Conservation (phyloP, 1,140 invertebrate genomes). For the Aphelenchoides avenae region DNA sequence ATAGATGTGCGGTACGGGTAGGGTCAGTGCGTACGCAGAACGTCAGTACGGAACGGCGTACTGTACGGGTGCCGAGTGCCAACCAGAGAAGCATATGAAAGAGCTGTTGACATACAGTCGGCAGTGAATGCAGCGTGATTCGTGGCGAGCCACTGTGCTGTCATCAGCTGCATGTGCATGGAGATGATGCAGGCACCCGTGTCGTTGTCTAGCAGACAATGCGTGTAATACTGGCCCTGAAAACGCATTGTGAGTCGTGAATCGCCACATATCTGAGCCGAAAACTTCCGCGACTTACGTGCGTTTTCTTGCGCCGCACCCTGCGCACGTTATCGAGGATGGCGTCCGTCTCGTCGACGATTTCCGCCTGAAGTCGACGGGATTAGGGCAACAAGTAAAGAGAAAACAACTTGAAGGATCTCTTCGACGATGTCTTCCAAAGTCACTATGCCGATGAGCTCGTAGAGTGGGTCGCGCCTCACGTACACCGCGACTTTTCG, state of each 20-base stretch:
- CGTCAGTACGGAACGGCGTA: too few species aligned
- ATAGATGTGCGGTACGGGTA: too few species aligned
- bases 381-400: slow-evolving; percentile 64
- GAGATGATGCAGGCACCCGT: slow-evolving; percentile 19
- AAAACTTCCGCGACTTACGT: background rate
- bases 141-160: slow-evolving; percentile 23
- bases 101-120: slow-evolving; percentile 12
- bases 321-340: slow-evolving; percentile 41
- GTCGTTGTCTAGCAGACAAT: slow-evolving; percentile 30
- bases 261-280: background rate
- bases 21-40: too few species aligned
- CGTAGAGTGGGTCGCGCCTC: slow-evolving; percentile 62
- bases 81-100: too few species aligned
- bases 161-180: slow-evolving; percentile 41
- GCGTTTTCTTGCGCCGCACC: slow-evolving; percentile 13
- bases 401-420: slow-evolving; percentile 65
- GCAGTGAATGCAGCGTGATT: slow-evolving; percentile 15
- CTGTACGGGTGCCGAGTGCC: too few species aligned
- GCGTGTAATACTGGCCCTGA: slow-evolving; percentile 20
- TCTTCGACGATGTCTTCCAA: too few species aligned
- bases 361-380: too few species aligned
- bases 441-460: slow-evolving; percentile 63
- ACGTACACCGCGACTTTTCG: slow-evolving; percentile 22
- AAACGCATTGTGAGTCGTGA: too few species aligned
- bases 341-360: slow-evolving; percentile 63